Conservation (phyloP, 1,140 invertebrate genomes). For the Bombus pyrosoma region DNA sequence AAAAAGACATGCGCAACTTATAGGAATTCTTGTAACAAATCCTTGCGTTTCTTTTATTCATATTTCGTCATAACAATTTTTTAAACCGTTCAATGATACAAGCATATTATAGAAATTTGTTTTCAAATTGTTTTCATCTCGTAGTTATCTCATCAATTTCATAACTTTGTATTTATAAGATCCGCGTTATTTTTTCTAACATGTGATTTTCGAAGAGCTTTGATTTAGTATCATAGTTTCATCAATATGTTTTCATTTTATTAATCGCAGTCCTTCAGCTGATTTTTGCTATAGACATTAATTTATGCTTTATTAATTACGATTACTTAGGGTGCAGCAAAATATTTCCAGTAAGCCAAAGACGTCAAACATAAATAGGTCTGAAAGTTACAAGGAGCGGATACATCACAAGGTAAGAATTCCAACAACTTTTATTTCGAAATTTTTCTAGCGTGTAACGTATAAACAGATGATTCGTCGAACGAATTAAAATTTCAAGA, state of each 20-base stretch:
- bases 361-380: conserved; percentile 84
- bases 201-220: not conserved
- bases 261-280: conserved; percentile 30
- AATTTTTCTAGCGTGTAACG: not conserved
- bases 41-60: not conserved
- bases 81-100: too few relatives aligned
- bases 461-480: not conserved
- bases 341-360: conserved; percentile 83
- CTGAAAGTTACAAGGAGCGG: conserved; percentile 86
- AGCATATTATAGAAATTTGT: not conserved
- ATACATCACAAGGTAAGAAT: conserved; percentile 84
- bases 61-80: not conserved
- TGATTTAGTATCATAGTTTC: not conserved
- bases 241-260: not conserved
- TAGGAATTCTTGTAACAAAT: not conserved
- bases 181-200: not conserved
- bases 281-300: conserved; percentile 51
- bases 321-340: conserved; percentile 80
- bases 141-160: not conserved
- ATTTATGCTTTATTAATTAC: conserved; percentile 66
- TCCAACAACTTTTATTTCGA: not conserved
- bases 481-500: not conserved
- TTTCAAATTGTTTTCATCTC: not conserved
- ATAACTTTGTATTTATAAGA: not conserved
- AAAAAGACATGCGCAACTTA: not conserved